These are phyloP conservation scores for Drosophila busckii DNA, from an alignment of 1,140 invertebrate genomes.

Conservation along the genomic window DNA sequence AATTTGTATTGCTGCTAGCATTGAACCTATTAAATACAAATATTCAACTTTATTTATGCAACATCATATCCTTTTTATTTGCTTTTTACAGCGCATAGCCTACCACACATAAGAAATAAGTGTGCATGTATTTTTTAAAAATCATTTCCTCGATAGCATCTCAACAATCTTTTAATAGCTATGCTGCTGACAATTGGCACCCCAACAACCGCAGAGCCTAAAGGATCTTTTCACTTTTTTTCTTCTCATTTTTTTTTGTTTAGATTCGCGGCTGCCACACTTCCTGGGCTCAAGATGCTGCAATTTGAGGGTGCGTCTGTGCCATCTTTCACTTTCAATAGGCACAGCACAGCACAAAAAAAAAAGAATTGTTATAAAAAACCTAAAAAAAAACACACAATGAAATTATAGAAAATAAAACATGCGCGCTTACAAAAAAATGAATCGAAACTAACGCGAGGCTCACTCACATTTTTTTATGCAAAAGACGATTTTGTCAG, in stretches of 20 bases:
- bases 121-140: slow-evolving; percentile 27
- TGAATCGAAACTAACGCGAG: slow-evolving; percentile 52
- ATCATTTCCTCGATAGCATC: slow-evolving; percentile 63
- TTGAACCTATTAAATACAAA: no score
- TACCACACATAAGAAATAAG: slow-evolving; percentile 10
- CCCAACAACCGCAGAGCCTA: slow-evolving; percentile 57
- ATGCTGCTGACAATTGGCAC: slow-evolving; percentile 57
- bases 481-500: slow-evolving; percentile 51
- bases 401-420: slow-evolving; percentile 65
- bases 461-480: slow-evolving; percentile 62
- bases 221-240: slow-evolving; percentile 74
- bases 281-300: slow-evolving; percentile 65
- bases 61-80: no score
- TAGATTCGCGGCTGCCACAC: slow-evolving; percentile 66
- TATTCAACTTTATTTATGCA: no score
- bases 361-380: slow-evolving; percentile 9
- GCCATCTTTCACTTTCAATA: slow-evolving; percentile 69
- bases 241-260: slow-evolving; percentile 40
- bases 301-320: slow-evolving; percentile 65
- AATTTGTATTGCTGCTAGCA: no score
- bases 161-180: slow-evolving; percentile 36
- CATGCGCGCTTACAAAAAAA: slow-evolving; percentile 34
- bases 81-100: no score
- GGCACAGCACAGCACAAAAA: slow-evolving; percentile 14
- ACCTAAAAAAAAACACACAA: slow-evolving; percentile 52